A percentile compares a stretch with the other conserved stretches of the same genome.
phyloP scores from a whole-genome alignment of 2,888 invertebrate genomes.

The Latrodectus hesperus region DNA sequence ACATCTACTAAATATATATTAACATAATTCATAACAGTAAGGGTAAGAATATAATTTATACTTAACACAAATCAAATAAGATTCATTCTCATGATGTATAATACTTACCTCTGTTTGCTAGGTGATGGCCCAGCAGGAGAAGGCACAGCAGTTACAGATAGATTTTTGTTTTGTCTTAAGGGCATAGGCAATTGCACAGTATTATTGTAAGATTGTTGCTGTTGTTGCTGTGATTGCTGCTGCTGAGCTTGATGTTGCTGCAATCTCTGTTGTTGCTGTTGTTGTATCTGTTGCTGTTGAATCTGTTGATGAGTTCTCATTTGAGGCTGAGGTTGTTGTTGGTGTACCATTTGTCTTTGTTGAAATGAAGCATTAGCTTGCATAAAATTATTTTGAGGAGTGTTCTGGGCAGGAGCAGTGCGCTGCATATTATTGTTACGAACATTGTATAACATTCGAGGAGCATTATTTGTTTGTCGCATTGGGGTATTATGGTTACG shows the following conservation, averaged over 20 bases:
- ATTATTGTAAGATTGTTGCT: slow-evolving; percentile 18
- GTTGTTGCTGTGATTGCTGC: slow-evolving; percentile 19
- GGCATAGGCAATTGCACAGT: slow-evolving; percentile 51
- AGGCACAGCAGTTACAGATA: slow-evolving; percentile 62
- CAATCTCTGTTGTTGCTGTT: slow-evolving; percentile 1
- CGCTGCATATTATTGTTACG: slow-evolving; percentile 18
- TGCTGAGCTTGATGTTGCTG: slow-evolving; percentile 15
- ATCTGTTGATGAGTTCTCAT: slow-evolving; percentile 31
- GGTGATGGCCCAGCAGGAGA: slow-evolving; percentile 50
- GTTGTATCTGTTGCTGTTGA: slow-evolving; percentile 16
- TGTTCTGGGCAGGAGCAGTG: slow-evolving; percentile 16
- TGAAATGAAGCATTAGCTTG: slow-evolving; percentile 9
- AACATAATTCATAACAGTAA: neutral
- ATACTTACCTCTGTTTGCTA: slow-evolving; percentile 58
- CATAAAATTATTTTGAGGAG: slow-evolving; percentile 16
- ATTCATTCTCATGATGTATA: neutral
- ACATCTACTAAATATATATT: neutral
- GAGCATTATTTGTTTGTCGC: slow-evolving; percentile 1
- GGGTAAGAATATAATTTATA: neutral
- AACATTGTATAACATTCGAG: neutral
- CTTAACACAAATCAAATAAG: neutral
- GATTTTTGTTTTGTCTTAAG: slow-evolving; percentile 52
- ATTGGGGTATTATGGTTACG: slow-evolving; percentile 15
- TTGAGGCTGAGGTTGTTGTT: slow-evolving; percentile 23
- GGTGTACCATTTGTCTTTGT: slow-evolving; percentile 28